Base-by-base conservation (phyloP, 2,888 invertebrate species). In the Drosophila recens region DNA sequence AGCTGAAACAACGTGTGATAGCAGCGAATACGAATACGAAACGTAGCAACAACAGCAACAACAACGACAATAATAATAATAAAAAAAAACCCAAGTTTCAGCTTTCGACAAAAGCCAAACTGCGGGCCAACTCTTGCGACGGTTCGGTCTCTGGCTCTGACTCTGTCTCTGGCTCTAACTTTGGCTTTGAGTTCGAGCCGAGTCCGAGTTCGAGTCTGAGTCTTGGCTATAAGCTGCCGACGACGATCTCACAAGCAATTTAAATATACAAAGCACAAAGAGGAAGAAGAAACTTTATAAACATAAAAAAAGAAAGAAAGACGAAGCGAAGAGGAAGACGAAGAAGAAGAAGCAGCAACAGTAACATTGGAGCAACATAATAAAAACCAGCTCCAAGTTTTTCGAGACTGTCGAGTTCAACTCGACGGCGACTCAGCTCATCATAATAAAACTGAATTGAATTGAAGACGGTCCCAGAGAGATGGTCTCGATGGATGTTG, bases 361-460 rank as follows among this genome's bases (percentile, higher is more conserved):
- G 56, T 33, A 59, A 64, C 75, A 70, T 75, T 67, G 66, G 66
- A 80, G 63, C 77, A 80, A 79, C 79, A 79, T 72, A 72, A 80
- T 74, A 75, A 73, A 83, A 71, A 79, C 75, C 78, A 81, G 80
- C 79, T 82, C 46, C 70, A 67, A 69, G 61, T 66, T 69, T 69
- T 68, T 75, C 53, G 62, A 75, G 75, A 67, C 67, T 52, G 63
- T 56, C 58, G 64, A 75, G 87, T 85, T 81, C 78, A 84, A 73
- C 79, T 66, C 70, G 66, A 61, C 68, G 73, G 70, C 77, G 67
- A 67, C 79, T 73, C 36, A 5, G 80, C 88, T 87, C 85, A 85
- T 85, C 89, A 85, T 85, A 89, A 85, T 89, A 85, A 89, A 85
- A 85, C 80, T 80, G 89, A 85, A 87, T 84, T 84, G 87, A 89